Percentiles rank a stretch among this genome's conserved stretches.
phyloP scores from a whole-genome alignment of 2,113 vertebrate species.

The chimpanzee (Pan troglodytes) region DNA sequence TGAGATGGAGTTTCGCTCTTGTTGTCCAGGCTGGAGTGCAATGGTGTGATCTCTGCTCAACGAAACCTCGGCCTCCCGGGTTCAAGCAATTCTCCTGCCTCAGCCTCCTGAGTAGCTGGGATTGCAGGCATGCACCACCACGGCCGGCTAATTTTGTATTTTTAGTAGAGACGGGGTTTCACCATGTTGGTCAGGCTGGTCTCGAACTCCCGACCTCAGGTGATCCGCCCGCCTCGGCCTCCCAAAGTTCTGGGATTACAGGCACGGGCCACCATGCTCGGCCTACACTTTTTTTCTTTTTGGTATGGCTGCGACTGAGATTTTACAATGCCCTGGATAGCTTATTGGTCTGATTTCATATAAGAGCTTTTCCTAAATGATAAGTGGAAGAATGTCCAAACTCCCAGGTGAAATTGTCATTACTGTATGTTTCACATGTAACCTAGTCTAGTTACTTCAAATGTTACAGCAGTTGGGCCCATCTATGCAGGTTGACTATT shows the following conservation, averaged over 20 bases:
- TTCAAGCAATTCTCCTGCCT: too few species aligned
- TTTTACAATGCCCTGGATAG: background rate
- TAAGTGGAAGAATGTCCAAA: background rate
- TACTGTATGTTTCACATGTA: background rate
- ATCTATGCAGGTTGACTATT: background rate
- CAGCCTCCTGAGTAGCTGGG: too few species aligned
- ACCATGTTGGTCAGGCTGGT: too few species aligned
- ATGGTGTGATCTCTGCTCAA: fast-evolving
- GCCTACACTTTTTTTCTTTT: background rate
- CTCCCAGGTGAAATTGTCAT: background rate
- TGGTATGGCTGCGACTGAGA: background rate
- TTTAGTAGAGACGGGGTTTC: too few species aligned
- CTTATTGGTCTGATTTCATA: background rate
- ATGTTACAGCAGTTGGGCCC: background rate
- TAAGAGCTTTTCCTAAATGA: background rate
- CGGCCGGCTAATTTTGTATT: too few species aligned
- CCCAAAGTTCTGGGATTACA: too few species aligned
- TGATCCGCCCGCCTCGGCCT: fast-evolving
- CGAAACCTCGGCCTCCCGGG: too few species aligned
- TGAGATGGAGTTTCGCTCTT: too few species aligned
- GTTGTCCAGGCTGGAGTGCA: too few species aligned
- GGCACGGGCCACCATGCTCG: too few species aligned
- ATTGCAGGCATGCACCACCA: too few species aligned
- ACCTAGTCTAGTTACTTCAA: background rate
- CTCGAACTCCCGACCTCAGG: too few species aligned